These are phyloP conservation scores for Chrysaora quinquecirrha DNA, from an alignment of 30 jellyfish, hydroid and myxozoan species.

Conservation along the genomic window DNA sequence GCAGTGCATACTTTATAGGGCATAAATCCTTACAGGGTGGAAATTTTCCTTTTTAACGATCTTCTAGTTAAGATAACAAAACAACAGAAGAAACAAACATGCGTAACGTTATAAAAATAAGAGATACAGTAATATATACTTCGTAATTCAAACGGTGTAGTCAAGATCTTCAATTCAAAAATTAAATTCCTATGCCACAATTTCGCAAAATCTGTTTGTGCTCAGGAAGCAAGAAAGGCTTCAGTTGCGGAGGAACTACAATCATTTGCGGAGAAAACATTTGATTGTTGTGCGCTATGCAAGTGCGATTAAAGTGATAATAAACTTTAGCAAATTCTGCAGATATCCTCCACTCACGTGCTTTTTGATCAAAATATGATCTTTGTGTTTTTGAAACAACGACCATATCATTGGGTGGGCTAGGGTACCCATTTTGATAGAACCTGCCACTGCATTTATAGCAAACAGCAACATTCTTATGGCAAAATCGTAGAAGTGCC, in stretches of 20 bases:
- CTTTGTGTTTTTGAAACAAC: constrained; percentile 19
- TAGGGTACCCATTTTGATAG: constrained; percentile 7
- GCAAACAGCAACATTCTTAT: constrained; percentile 17
- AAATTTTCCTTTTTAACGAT: too few relatives aligned
- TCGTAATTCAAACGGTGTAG: too few relatives aligned
- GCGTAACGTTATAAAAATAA: too few relatives aligned
- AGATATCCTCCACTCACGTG: constrained; percentile 4
- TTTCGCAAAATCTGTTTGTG: constrained; percentile 39
- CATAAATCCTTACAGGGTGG: too few relatives aligned
- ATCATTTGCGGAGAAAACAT: constrained; percentile 26
- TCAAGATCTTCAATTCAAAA: too few relatives aligned
- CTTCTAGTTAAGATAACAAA: too few relatives aligned
- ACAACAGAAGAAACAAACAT: too few relatives aligned
- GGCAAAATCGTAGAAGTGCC: not conserved
- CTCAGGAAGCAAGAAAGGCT: constrained; percentile 56
- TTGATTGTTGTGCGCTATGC: not conserved
- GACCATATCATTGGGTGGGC: constrained; percentile 27
- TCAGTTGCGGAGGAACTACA: not conserved
- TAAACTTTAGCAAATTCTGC: constrained; percentile 1
- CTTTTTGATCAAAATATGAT: constrained; percentile 22
- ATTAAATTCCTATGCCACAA: too few relatives aligned
- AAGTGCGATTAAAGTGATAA: constrained; percentile 1
- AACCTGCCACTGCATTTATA: constrained; percentile 10
- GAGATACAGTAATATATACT: too few relatives aligned
- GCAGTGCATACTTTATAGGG: too few relatives aligned